phyloP scores from a whole-genome alignment of 1,140 invertebrate genomes.

The Delia radicum region DNA sequence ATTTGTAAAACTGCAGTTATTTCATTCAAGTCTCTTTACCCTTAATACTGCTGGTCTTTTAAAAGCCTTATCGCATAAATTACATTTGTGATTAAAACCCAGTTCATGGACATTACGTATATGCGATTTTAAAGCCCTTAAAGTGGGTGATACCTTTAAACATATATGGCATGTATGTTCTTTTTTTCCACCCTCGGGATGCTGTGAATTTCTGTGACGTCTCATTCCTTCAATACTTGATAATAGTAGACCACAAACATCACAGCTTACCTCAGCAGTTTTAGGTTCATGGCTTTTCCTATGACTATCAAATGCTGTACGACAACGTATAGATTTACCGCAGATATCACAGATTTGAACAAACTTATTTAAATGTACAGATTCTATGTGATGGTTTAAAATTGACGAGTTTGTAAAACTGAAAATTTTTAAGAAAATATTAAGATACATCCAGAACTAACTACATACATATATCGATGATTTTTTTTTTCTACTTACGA shows the following conservation, averaged over 20 bases:
- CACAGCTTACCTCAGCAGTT: slow-evolving; percentile 35
- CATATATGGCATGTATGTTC: slow-evolving; percentile 42
- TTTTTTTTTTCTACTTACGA: neutral
- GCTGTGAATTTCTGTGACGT: slow-evolving; percentile 48
- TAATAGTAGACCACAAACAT: slow-evolving; percentile 41
- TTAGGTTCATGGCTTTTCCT: slow-evolving; percentile 37
- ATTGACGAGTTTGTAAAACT: slow-evolving; percentile 35
- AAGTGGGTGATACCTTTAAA: slow-evolving; percentile 42
- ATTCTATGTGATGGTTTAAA: slow-evolving; percentile 45
- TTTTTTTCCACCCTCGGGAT: slow-evolving; percentile 40
- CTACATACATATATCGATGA: neutral
- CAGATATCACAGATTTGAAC: slow-evolving; percentile 51
- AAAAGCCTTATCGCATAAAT: slow-evolving; percentile 49
- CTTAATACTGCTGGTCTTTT: slow-evolving; percentile 39
- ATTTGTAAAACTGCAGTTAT: neutral
- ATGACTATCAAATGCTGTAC: slow-evolving; percentile 39
- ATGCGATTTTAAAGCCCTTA: slow-evolving; percentile 42
- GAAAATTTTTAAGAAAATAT: neutral
- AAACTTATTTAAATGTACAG: slow-evolving; percentile 44
- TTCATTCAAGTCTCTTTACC: slow-evolving; percentile 30
- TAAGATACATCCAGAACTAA: neutral
- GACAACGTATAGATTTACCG: slow-evolving; percentile 42
- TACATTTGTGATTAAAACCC: slow-evolving; percentile 38
- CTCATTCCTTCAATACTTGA: slow-evolving; percentile 45
- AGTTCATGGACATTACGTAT: slow-evolving; percentile 44